Evolutionary conservation across 37 sponge, comb jelly and placozoan genomes (phyloP), one percentile per base, ranked within the genome.

Genomic region (Beroe forskalii): DNA sequence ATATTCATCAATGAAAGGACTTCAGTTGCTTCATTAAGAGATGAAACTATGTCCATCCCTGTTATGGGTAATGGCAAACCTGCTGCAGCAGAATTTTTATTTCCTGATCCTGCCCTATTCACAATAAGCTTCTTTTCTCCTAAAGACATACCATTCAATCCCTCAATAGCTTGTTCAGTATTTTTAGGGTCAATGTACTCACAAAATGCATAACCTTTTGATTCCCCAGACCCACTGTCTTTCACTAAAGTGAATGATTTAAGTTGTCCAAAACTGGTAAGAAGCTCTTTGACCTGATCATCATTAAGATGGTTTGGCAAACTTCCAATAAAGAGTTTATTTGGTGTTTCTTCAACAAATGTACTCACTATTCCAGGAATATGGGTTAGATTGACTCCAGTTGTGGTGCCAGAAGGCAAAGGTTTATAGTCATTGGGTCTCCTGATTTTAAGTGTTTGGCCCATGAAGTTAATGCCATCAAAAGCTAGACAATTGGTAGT

Each of bases 71-170:
- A 41, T 35, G 44, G 43, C 35, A 61, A 12, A 35, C 67, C 90
- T 27, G 80, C 67, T 14, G 89, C 89, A 66, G 72, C 72, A 33
- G 89, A 28, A 60, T 92, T 91, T 91, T 94, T 95, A 25, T 97
- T 93, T 22, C 97, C 97, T 35, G 96, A 95, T 76, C 95, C 95
- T n/a, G 99, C 99, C 31, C 97, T 39, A 89, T 99, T 97, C n/a
- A 99, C 99, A n/a, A 99, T 91, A 38, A 99, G 93, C 90, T 99
- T 99, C 92, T 99, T 99, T 92, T 99, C 99, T n/a, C 99, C 99
- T 60, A 99, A 90, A 66, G 93, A 93, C 99, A 99, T 99, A 20
- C 95, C 95, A 91, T 99, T 99, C 25, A 99, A 94, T 0, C 99
- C 99, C 40, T 93, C 93, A n/a, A 99, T 99, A 61, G 99, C 99